Evolutionary conservation across 2,113 vertebrate species (phyloP), one percentile per base, ranked within the genome.

Genomic region (Ammodytes marinus): DNA sequence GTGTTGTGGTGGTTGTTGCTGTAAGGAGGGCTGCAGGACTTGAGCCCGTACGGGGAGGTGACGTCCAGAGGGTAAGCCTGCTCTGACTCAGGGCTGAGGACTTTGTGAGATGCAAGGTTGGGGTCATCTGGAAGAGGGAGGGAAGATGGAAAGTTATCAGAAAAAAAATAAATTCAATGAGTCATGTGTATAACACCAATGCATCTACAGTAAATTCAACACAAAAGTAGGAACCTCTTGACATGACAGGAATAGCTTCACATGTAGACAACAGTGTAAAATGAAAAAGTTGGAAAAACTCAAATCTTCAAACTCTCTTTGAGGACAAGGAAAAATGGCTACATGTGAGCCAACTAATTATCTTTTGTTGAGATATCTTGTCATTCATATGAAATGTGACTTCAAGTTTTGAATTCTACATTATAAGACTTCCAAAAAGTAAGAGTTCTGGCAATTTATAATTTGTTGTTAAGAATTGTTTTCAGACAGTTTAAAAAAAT

Each of bases 31-130:
- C 92, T 95, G 93, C 93, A 97, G 90, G 97, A 95, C 95, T 98
- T 97, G 95, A 96, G 93, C 93, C 94, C 94, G 96, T 96, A 99
- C n/a, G 96, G 95, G 88, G 95, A 91, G 89, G 93, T 94, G 92
- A 96, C 95, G 75, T 95, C 96, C 93, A 96, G 91, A 73, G 95
- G 94, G 91, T 96, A 99, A 74, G 94, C 88, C 91, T 97, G 95
- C 95, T 95, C 95, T 80, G 96, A 92, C 78, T 95, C 93, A 83
- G 96, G 95, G 93, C 94, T 95, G 96, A 91, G 95, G 92, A 95
- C 95, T 95, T 97, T 97, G 95, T 96, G 97, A 81, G 96, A 83
- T 52, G 91, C 84, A 43, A 95, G 95, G 95, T 93, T 95, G 89
- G 96, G 95, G 93, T 98, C 97, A 97, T 99, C 98, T 99, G 94